phyloP scores from a whole-genome alignment of 1,140 invertebrate genomes.

The Micrasema minimum region DNA sequence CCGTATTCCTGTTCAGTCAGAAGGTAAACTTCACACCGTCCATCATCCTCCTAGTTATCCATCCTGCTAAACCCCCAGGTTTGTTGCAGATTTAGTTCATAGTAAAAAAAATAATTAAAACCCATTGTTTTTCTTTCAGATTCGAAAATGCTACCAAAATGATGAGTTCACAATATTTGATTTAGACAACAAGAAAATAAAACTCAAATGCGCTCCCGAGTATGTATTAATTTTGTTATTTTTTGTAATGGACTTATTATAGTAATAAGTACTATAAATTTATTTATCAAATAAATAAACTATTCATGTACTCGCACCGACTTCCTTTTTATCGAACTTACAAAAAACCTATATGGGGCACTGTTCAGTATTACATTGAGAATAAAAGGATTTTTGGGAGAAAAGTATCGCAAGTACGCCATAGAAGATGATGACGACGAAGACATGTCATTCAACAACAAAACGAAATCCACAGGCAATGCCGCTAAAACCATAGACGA shows the following conservation, averaged over 20 bases:
- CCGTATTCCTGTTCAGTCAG: constrained; percentile 65
- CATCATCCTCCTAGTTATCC: no score
- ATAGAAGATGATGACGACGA: neutral
- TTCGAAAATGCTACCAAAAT: constrained; percentile 49
- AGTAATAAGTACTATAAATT: no score
- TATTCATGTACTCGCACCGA: no score
- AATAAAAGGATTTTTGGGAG: constrained; percentile 55
- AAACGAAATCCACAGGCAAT: neutral
- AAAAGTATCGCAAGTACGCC: neutral
- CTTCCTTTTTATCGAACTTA: constrained; percentile 61
- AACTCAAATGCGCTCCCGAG: constrained; percentile 59
- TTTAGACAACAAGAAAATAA: constrained; percentile 58
- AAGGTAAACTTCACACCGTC: constrained; percentile 54
- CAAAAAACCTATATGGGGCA: constrained; percentile 65
- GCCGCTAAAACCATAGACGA: constrained; percentile 15
- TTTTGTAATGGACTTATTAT: no score
- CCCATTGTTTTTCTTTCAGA: constrained; percentile 46
- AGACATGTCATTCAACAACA: neutral
- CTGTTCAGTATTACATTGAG: constrained; percentile 67
- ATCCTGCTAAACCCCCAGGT: no score
- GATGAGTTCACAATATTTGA: constrained; percentile 56
- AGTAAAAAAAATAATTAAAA: no score
- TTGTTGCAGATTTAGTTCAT: no score
- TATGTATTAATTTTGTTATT: constrained; percentile 57
- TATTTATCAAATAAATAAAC: no score